Evolutionary conservation across 2,797 vertebrate species (phyloP).

Genomic region (Helostoma temminkii): DNA sequence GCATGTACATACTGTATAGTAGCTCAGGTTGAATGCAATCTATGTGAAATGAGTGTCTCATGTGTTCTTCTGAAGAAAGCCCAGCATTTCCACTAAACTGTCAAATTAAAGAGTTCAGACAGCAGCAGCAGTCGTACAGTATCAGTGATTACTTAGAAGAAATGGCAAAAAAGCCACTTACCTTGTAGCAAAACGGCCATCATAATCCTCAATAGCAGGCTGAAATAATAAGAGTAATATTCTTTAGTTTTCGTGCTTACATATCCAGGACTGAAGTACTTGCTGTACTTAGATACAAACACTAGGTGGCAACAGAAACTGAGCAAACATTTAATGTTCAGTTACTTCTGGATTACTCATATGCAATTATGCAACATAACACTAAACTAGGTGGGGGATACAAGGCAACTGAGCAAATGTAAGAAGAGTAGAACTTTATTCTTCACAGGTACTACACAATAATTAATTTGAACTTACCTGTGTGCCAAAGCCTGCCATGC

Average conservation of each 20-base stretch:
- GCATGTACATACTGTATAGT: background rate
- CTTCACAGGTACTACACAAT: constrained; percentile 17
- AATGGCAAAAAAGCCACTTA: constrained; percentile 79
- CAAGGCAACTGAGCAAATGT: constrained; percentile 40
- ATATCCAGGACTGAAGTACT: background rate
- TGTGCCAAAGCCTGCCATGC: constrained; percentile 94
- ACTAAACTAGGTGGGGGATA: constrained; percentile 35
- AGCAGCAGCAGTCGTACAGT: constrained; percentile 34
- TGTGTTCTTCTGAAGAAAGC: background rate
- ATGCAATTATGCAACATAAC: constrained; percentile 55
- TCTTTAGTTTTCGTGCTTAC: constrained; percentile 3
- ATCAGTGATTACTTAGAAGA: constrained; percentile 35
- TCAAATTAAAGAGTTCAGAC: constrained; percentile 28
- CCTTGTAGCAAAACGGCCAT: constrained; percentile 94
- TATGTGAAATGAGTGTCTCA: background rate
- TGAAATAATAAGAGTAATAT: constrained; percentile 61
- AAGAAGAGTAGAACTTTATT: constrained; percentile 31
- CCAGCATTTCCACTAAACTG: constrained; percentile 7
- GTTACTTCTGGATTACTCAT: constrained; percentile 64
- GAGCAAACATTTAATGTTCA: background rate
- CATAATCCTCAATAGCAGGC: constrained; percentile 95
- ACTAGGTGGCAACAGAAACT: constrained; percentile 73
- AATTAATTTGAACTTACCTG: constrained; percentile 86
- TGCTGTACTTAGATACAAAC: constrained; percentile 33
- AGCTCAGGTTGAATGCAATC: constrained; percentile 5